phyloP scores from a whole-genome alignment of 2,888 invertebrate genomes.

The Oscheius sp. region DNA sequence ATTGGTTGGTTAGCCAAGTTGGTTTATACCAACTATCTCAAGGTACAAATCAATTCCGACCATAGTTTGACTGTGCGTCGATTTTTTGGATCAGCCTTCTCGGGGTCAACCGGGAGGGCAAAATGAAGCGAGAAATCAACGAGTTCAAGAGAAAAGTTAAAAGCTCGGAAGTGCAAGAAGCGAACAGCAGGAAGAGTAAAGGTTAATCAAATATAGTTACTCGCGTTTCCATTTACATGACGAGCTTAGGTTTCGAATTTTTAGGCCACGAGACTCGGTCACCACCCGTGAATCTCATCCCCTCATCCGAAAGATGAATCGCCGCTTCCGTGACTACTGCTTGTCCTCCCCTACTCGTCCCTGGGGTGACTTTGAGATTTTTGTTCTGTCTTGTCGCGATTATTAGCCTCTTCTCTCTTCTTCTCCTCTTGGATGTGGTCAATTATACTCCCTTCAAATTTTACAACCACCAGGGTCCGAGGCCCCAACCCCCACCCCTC shows the following conservation, averaged over 20 bases:
- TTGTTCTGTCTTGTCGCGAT: background rate
- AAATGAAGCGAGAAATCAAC: no score
- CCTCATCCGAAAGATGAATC: background rate
- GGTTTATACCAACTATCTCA: slow-evolving; percentile 15
- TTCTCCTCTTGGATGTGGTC: background rate
- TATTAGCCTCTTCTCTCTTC: background rate
- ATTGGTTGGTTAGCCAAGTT: background rate
- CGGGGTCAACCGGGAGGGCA: slow-evolving; percentile 15
- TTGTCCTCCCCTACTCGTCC: background rate
- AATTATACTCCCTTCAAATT: background rate
- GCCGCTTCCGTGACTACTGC: background rate
- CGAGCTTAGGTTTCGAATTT: no score
- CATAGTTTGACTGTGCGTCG: slow-evolving; percentile 9
- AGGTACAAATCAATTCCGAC: slow-evolving; percentile 11
- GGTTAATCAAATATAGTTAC: no score
- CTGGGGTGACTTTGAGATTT: background rate
- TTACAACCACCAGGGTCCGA: no score
- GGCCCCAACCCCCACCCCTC: background rate
- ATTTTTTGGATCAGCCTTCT: slow-evolving; percentile 6
- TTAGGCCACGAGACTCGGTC: no score
- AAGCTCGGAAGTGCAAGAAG: no score
- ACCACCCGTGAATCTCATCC: background rate
- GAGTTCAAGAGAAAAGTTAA: no score
- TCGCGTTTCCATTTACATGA: no score
- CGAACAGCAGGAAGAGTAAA: no score